These are phyloP conservation scores for Hyles euphorbiae DNA, from an alignment of 1,140 invertebrate genomes.

Conservation along the genomic window DNA sequence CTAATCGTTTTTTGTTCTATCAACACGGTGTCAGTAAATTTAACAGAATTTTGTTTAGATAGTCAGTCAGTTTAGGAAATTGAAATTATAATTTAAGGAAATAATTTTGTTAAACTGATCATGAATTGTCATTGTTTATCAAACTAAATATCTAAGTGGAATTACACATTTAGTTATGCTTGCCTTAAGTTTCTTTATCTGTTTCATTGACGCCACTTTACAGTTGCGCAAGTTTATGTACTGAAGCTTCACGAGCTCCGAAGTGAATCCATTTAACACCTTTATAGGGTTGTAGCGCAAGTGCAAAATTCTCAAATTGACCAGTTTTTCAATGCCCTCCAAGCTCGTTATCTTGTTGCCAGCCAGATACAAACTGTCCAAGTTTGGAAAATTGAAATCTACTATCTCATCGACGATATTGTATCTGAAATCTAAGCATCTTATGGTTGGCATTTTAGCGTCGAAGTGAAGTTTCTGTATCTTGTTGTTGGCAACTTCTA, in stretches of 20 bases:
- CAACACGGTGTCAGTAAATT: too few relatives aligned
- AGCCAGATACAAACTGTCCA: slow-evolving; percentile 72
- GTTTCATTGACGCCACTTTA: slow-evolving; percentile 65
- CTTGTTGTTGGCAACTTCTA: slow-evolving; percentile 72
- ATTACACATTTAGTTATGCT: background rate
- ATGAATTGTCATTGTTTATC: too few relatives aligned
- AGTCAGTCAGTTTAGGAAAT: too few relatives aligned
- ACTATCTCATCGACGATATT: slow-evolving; percentile 67
- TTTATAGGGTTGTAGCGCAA: slow-evolving; percentile 73
- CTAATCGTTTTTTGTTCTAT: too few relatives aligned
- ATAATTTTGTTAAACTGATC: too few relatives aligned
- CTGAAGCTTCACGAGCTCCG: slow-evolving; percentile 52
- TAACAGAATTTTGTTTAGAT: too few relatives aligned
- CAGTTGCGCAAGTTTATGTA: slow-evolving; percentile 76
- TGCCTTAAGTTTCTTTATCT: slow-evolving; percentile 73
- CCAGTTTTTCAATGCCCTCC: slow-evolving; percentile 55
- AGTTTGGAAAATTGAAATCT: slow-evolving; percentile 56
- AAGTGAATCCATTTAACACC: slow-evolving; percentile 67
- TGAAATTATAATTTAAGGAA: too few relatives aligned
- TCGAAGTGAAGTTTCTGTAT: slow-evolving; percentile 49
- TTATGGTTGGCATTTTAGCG: slow-evolving; percentile 54
- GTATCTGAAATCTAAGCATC: slow-evolving; percentile 69
- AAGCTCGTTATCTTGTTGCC: slow-evolving; percentile 65
- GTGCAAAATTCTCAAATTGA: slow-evolving; percentile 72
- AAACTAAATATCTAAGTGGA: too few relatives aligned